A percentile compares a stretch with the other conserved stretches of the same genome.
phyloP scores from a whole-genome alignment of 1,140 invertebrate genomes.

The Aplysia californica region DNA sequence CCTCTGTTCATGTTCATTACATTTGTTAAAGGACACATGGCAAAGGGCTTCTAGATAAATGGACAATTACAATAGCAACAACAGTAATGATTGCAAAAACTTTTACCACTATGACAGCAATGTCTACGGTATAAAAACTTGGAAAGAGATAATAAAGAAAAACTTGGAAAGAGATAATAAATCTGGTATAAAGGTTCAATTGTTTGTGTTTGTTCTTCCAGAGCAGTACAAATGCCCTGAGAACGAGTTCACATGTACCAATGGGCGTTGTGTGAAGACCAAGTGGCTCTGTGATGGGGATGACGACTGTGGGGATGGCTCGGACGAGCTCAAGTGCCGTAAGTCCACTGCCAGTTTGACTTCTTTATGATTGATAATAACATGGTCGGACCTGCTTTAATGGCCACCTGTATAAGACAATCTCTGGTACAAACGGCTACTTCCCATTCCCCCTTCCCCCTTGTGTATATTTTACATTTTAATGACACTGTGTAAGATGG shows the following conservation, averaged over 20 bases:
- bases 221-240: conserved; percentile 5
- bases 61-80: too few species aligned
- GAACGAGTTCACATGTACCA: conserved; percentile 91
- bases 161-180: too few species aligned
- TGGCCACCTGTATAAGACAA: background rate
- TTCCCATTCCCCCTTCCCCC: background rate
- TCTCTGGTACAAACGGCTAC: background rate
- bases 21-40: too few species aligned
- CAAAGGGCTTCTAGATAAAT: too few species aligned
- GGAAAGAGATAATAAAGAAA: too few species aligned
- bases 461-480: background rate
- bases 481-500: background rate
- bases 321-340: conserved; percentile 63
- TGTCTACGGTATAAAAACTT: too few species aligned
- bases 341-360: conserved; percentile 35
- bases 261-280: conserved; percentile 93
- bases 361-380: background rate
- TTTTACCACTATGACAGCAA: too few species aligned
- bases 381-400: background rate
- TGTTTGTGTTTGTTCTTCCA: background rate
- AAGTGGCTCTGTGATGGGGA: conserved; percentile 87
- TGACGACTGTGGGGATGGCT: conserved; percentile 62
- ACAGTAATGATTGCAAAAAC: too few species aligned
- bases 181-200: background rate
- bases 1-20: too few species aligned